Percentiles rank a stretch among this genome's conserved stretches.
Conservation (phyloP, 2,113 vertebrate species). For the Origma solitaria region DNA sequence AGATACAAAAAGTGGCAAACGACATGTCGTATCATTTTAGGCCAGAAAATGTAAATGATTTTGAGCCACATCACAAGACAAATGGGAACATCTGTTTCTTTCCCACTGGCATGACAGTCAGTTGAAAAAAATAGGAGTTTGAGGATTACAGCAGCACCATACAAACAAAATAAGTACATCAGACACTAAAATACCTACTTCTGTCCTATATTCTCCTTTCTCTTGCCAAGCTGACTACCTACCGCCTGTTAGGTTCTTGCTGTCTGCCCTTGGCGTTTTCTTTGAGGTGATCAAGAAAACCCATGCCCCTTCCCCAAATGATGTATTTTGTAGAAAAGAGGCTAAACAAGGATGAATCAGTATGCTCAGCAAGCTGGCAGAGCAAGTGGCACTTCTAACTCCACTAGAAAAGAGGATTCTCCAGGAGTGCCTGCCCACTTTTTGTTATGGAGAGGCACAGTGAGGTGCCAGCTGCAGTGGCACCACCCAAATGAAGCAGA, state of each 20-base stretch:
- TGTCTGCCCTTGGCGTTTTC: neutral
- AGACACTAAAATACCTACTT: neutral
- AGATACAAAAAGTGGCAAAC: neutral
- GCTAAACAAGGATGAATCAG: neutral
- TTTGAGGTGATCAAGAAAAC: neutral
- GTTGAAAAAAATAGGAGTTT: neutral
- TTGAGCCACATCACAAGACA: constrained; percentile 53
- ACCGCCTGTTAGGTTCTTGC: neutral
- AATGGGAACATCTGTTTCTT: constrained; percentile 61
- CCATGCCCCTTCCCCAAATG: neutral
- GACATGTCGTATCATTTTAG: constrained; percentile 14
- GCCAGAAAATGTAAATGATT: constrained; percentile 57
- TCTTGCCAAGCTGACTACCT: constrained; percentile 19
- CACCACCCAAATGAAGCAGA: neutral
- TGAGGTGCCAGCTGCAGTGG: neutral
- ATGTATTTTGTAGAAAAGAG: neutral
- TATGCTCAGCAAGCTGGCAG: constrained; percentile 1
- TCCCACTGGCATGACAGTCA: neutral
- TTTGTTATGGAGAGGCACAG: neutral
- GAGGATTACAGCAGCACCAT: neutral
- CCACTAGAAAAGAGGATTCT: neutral
- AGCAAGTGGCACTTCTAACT: neutral
- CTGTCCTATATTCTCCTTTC: constrained; percentile 13
- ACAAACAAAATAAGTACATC: constrained; percentile 12
- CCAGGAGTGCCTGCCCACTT: neutral